These are phyloP conservation scores for Eulimnadia texana DNA, from an alignment of 1,140 invertebrate genomes.

Conservation along the genomic window DNA sequence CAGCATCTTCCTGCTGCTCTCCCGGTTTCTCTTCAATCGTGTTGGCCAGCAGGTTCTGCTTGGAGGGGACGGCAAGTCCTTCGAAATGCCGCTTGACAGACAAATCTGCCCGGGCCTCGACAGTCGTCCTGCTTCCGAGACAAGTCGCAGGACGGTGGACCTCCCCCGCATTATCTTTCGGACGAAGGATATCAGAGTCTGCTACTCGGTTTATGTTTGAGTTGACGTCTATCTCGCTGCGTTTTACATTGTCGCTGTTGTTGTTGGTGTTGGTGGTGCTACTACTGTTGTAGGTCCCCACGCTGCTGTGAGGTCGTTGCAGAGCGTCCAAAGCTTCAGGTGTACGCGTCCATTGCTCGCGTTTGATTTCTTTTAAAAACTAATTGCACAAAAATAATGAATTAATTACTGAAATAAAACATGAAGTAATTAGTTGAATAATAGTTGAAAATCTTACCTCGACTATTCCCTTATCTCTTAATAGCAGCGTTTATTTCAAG, in stretches of 20 bases:
- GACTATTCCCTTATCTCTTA: neutral
- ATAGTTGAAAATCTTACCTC: neutral
- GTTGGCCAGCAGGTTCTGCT: neutral
- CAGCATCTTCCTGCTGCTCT: neutral
- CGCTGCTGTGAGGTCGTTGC: conserved; percentile 13
- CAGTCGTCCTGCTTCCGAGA: conserved; percentile 1
- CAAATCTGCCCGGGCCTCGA: conserved; percentile 4
- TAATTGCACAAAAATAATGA: conserved; percentile 30
- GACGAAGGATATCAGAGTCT: conserved; percentile 1
- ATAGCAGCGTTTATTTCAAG: neutral
- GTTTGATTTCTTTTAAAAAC: conserved; percentile 48
- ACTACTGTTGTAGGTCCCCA: conserved; percentile 9
- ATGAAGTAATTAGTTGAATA: neutral
- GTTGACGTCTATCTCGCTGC: neutral
- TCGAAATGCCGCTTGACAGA: conserved; percentile 3
- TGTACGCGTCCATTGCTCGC: conserved; percentile 32
- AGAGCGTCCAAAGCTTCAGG: conserved; percentile 4
- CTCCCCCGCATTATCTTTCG: neutral
- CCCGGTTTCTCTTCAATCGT: neutral
- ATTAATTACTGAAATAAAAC: conserved; percentile 9
- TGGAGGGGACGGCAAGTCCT: neutral
- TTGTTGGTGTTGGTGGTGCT: no score
- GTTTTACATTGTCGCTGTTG: neutral
- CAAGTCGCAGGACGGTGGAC: conserved; percentile 1
- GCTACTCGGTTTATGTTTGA: neutral